Conservation (phyloP, 2,113 vertebrate genomes). For the Delphinapterus leucas region DNA sequence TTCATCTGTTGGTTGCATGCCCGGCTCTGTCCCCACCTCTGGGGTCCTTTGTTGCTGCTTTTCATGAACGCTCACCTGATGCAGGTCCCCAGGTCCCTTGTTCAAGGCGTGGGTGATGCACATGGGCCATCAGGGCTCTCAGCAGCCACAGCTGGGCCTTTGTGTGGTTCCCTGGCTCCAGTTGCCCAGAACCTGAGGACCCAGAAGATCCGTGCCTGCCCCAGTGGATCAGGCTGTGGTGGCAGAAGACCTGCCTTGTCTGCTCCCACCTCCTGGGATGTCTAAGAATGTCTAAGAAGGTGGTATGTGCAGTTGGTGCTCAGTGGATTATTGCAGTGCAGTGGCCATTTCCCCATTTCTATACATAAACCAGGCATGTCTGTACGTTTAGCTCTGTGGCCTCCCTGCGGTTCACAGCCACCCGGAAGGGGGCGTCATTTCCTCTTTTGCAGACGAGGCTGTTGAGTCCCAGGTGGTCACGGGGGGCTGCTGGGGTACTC, state of each 20-base stretch:
- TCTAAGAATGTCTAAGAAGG: background rate
- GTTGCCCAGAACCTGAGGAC: background rate
- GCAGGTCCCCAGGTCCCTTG: slow-evolving; percentile 35
- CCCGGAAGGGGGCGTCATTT: fast-evolving
- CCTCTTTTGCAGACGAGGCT: background rate
- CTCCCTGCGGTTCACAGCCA: background rate
- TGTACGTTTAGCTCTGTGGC: background rate
- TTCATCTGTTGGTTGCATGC: background rate
- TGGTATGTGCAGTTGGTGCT: background rate
- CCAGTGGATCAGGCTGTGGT: background rate
- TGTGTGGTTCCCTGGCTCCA: background rate
- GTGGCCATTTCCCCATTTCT: fast-evolving
- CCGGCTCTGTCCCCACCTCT: background rate
- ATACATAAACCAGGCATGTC: fast-evolving
- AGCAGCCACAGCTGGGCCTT: background rate
- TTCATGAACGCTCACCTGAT: background rate
- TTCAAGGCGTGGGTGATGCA: background rate
- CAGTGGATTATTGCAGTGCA: fast-evolving
- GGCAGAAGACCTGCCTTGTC: background rate
- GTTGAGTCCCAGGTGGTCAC: background rate
- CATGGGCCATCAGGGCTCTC: background rate
- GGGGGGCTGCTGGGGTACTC: background rate
- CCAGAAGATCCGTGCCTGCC: background rate
- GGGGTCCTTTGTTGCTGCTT: background rate
- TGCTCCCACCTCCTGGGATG: fast-evolving